These are phyloP conservation scores for Diaperis boleti DNA, from an alignment of 2,888 invertebrate genomes.

Conservation along the genomic window DNA sequence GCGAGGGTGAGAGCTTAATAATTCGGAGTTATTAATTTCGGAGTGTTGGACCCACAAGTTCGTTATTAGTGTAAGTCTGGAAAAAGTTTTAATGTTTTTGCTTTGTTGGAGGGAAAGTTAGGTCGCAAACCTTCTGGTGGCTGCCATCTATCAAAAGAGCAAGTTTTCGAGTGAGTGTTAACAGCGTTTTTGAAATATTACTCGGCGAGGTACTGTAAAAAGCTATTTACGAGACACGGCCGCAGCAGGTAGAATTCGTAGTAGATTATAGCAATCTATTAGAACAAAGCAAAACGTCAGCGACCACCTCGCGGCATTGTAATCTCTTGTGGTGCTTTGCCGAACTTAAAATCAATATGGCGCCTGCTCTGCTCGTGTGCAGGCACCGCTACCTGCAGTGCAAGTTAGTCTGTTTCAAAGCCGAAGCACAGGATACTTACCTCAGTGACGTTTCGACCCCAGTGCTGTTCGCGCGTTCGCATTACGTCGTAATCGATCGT, in stretches of 20 bases:
- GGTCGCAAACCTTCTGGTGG: slow-evolving; percentile 39
- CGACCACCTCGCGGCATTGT: slow-evolving; percentile 53
- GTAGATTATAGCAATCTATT: slow-evolving; percentile 51
- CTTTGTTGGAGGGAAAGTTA: slow-evolving; percentile 33
- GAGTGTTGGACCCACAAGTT: slow-evolving; percentile 30
- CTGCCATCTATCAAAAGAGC: slow-evolving; percentile 41
- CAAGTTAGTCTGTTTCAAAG: slow-evolving; percentile 55
- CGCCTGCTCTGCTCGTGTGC: slow-evolving; percentile 64
- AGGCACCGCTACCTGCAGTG: slow-evolving; percentile 62
- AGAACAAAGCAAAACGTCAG: slow-evolving; percentile 50
- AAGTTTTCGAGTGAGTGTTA: slow-evolving; percentile 44
- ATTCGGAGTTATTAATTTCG: slow-evolving; percentile 38
- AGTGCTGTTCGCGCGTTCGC: slow-evolving; percentile 63
- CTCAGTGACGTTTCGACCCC: slow-evolving; percentile 64
- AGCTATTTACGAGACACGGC: slow-evolving; percentile 45
- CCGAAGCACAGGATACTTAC: slow-evolving; percentile 52
- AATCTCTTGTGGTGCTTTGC: slow-evolving; percentile 46
- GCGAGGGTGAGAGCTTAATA: slow-evolving; percentile 16
- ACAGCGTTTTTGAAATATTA: slow-evolving; percentile 42
- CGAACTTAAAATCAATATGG: slow-evolving; percentile 66
- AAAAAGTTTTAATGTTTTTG: slow-evolving; percentile 42
- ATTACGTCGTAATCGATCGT: slow-evolving; percentile 60
- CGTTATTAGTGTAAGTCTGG: slow-evolving; percentile 32
- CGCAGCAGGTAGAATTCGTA: slow-evolving; percentile 46
- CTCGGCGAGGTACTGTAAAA: slow-evolving; percentile 35